Evolutionary conservation across 2,888 invertebrate genomes (phyloP).

Genomic region (Blomia tropicalis): DNA sequence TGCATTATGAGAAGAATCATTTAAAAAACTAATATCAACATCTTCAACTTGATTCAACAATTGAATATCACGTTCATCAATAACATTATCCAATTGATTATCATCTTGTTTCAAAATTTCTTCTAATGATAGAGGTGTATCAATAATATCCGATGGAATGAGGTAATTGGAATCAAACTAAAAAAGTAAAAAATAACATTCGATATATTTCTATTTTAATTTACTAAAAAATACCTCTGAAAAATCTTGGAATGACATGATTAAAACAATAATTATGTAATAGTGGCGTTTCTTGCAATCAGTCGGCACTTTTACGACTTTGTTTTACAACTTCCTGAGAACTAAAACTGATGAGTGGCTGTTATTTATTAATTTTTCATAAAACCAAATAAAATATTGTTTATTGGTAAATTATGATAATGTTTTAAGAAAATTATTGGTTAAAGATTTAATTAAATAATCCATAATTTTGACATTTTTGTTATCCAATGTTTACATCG

Average conservation of each 20-base stretch:
- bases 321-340: no score
- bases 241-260: background rate
- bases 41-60: background rate
- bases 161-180: slow-evolving; percentile 1
- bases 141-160: slow-evolving; percentile 7
- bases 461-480: no score
- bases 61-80: background rate
- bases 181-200: background rate
- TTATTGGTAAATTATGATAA: background rate
- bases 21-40: background rate
- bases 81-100: background rate
- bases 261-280: background rate
- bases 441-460: no score
- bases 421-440: background rate
- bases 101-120: slow-evolving; percentile 14
- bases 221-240: slow-evolving; percentile 2
- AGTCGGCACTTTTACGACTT: no score
- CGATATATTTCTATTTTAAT: background rate
- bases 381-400: background rate
- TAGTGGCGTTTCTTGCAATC: no score
- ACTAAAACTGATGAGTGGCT: no score
- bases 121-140: slow-evolving; percentile 2
- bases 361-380: background rate
- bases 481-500: no score
- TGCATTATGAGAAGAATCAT: background rate